phyloP scores from a whole-genome alignment of 2,888 invertebrate species.

The Callinectes sapidus region DNA sequence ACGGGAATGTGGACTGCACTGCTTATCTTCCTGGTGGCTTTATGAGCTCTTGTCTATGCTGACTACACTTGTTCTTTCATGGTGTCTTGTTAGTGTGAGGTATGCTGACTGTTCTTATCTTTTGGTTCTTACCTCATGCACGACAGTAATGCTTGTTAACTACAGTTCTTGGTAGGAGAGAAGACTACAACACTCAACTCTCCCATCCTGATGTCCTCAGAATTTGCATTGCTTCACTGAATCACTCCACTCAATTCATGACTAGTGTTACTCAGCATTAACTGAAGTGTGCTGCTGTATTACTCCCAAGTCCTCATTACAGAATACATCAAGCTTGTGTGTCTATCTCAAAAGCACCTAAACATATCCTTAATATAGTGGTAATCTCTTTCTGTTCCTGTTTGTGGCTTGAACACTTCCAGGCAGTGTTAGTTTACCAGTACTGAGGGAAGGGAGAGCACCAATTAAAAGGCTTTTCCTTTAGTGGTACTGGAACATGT shows the following conservation, averaged over 20 bases:
- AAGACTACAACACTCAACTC: not conserved
- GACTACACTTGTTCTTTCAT: not conserved
- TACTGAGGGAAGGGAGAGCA: not conserved
- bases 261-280: not conserved
- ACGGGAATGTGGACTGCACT: not conserved
- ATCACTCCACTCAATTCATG: not conserved
- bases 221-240: not conserved
- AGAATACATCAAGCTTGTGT: not conserved
- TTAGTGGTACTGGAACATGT: slow-evolving; percentile 64
- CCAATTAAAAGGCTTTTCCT: not conserved
- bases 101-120: not conserved
- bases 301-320: not conserved
- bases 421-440: not conserved
- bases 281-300: not conserved
- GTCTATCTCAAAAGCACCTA: not conserved
- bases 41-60: not conserved
- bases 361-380: not conserved
- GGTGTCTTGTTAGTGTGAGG: not conserved
- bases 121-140: not conserved
- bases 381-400: not conserved
- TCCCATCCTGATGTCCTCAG: not conserved
- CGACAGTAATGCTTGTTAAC: not conserved
- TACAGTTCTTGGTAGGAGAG: not conserved
- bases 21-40: not conserved
- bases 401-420: not conserved